Conservation (phyloP, 2,113 vertebrate genomes). For the Poeciliopsis occidentalis region DNA sequence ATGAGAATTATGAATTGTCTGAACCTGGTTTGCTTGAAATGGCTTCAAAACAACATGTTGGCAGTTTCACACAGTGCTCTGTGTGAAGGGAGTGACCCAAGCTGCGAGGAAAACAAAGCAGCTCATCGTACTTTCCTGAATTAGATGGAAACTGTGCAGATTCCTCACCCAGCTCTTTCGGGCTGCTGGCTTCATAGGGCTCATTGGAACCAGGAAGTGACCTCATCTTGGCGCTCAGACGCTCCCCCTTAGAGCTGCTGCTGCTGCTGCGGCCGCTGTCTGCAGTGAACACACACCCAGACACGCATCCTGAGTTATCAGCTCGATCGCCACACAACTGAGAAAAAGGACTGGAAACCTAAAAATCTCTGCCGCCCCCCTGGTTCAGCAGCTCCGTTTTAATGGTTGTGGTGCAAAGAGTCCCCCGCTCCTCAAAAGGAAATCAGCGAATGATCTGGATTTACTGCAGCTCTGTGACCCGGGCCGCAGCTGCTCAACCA, state of each 20-base stretch:
- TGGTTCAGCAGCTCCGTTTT: background rate
- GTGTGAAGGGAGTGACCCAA: background rate
- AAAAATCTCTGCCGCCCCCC: background rate
- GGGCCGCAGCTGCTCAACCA: background rate
- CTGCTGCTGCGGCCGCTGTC: conserved; percentile 84
- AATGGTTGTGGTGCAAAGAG: background rate
- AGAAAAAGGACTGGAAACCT: background rate
- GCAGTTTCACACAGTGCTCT: background rate
- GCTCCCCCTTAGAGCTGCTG: conserved; percentile 84
- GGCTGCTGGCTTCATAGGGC: conserved; percentile 88
- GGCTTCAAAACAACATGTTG: background rate
- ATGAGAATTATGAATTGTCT: no score
- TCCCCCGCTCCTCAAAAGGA: no score
- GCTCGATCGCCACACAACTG: background rate
- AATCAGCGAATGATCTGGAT: background rate
- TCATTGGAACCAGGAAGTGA: conserved; percentile 86
- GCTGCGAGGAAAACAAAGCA: background rate
- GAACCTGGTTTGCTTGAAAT: background rate
- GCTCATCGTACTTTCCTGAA: background rate
- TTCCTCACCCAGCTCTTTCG: conserved; percentile 87
- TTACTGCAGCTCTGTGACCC: background rate
- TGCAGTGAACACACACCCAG: conserved; percentile 56
- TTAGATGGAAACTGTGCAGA: background rate
- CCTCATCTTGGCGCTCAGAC: conserved; percentile 86
- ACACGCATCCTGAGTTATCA: background rate